These are phyloP conservation scores for Otus sunia DNA, from an alignment of 2,113 vertebrate genomes.

Conservation along the genomic window DNA sequence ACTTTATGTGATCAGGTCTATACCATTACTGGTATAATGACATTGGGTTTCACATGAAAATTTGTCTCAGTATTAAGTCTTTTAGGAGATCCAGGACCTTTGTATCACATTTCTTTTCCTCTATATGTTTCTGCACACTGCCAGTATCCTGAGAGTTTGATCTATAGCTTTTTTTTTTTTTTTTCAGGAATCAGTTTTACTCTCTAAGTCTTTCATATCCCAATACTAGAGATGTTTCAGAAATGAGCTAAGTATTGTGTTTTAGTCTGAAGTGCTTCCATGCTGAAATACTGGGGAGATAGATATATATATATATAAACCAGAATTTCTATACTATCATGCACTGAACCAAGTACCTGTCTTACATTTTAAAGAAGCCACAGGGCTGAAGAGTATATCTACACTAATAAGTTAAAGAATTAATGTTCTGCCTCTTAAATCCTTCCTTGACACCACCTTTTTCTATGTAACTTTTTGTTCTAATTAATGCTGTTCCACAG, in stretches of 20 bases:
- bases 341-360: not conserved
- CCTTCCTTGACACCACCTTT: not conserved
- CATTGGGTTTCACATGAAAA: not conserved
- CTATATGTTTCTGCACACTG: not conserved
- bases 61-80: not conserved
- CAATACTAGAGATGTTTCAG: not conserved
- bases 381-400: not conserved
- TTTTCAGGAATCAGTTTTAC: not conserved
- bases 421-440: not conserved
- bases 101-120: not conserved
- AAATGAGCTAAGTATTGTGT: not conserved
- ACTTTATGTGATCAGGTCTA: not conserved
- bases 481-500: not conserved
- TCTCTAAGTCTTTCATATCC: not conserved
- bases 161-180: not conserved
- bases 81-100: not conserved
- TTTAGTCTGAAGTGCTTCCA: not conserved
- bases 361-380: not conserved
- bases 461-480: not conserved
- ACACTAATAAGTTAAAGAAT: not conserved
- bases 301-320: not conserved
- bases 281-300: not conserved
- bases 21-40: not conserved
- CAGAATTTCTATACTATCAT: not conserved
- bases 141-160: not conserved